Base-by-base conservation (phyloP, 2,888 invertebrate species). In the Cordilura impudica region DNA sequence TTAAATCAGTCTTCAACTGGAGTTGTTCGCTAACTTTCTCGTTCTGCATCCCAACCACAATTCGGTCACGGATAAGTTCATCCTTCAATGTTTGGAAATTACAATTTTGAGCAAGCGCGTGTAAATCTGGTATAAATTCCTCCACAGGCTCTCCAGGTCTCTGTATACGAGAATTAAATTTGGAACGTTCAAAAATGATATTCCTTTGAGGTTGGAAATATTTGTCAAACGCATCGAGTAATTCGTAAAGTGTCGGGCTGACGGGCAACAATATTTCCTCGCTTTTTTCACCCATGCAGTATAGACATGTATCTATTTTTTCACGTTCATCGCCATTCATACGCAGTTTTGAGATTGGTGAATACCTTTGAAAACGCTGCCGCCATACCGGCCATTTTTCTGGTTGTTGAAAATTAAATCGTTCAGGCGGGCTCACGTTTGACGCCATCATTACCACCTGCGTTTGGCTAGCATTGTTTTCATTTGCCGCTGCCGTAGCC, bases 11-110 rank as follows among this genome's bases (percentile, higher is more conserved):
- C 10, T 14, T 49, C 21, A 49, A 21, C 21, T 49, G 49, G 2
- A 49, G 21, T 21, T 49, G 49, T 12, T 49, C 49, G 19, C 19
- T 56, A 10, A 35, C 56, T 18, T 19, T 56, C 8, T 35, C 4
- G 19, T 56, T 56, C 16, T 56, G 56, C 56, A 56, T 56, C 4
- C 56, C 56, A 1, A 56, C 56, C 4, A 56, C 56, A 56, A 56
- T 56, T 8, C 35, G 35, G 18, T 56, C 35, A 19, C 56, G 18
- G 8, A 56, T 56, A 14, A 56, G 35, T 14, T 69, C 69, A 0
- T 69, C 69, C 14, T 69, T 58, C 19, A 69, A 49, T 45, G 2
- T 58, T 26, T 58, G 18, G 43, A 58, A 69, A 10, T 69, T 47
- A 12, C 56, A 56, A 56, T 35, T 31, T 47, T 56, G 29, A 6